Evolutionary conservation across 2,797 vertebrate species (phyloP).

Genomic region (Masticophis lateralis): DNA sequence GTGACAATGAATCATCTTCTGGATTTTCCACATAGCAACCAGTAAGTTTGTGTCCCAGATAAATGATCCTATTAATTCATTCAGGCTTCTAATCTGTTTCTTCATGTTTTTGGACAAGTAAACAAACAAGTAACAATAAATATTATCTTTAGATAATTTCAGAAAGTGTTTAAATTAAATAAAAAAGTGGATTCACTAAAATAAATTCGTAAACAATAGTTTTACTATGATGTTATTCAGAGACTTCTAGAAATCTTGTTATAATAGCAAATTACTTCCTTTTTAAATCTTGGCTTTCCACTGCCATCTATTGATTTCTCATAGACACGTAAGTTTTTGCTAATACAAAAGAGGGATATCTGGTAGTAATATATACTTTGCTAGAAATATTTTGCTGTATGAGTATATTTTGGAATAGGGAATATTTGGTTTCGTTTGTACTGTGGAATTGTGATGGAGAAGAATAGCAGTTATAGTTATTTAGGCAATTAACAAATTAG

Average conservation of each 20-base stretch:
- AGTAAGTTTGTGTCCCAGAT: slow-evolving; percentile 74
- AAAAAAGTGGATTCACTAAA: background rate
- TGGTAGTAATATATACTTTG: background rate
- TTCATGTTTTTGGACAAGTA: background rate
- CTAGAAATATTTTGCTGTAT: background rate
- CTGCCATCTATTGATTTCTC: background rate
- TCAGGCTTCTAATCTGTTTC: background rate
- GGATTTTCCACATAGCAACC: slow-evolving; percentile 97
- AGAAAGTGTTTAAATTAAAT: background rate
- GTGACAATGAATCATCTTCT: slow-evolving; percentile 96
- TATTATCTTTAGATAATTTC: background rate
- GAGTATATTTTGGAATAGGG: background rate
- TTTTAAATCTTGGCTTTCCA: background rate
- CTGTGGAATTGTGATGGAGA: background rate
- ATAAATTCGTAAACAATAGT: background rate
- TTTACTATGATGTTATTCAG: background rate
- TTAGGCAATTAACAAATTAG: background rate
- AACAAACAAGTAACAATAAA: background rate
- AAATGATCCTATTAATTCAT: background rate
- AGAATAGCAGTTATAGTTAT: background rate
- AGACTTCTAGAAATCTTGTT: background rate
- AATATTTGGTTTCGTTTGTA: background rate
- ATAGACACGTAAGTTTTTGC: background rate
- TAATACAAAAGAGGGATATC: background rate
- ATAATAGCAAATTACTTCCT: background rate